Evolutionary conservation across 1,140 invertebrate species (phyloP).

Genomic region (Tetramorium simillimum): DNA sequence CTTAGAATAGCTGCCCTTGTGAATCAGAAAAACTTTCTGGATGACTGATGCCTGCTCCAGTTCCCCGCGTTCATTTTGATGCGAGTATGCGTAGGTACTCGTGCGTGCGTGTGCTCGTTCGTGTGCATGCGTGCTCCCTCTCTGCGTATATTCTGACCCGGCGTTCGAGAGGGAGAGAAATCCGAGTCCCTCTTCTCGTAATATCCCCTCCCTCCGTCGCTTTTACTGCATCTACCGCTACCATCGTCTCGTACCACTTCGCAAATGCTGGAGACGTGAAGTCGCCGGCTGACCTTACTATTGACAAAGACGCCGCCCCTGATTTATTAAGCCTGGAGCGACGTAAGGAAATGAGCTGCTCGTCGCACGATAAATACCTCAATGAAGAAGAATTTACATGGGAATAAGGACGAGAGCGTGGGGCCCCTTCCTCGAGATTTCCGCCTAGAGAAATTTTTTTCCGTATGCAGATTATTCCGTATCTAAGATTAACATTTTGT

Average conservation of each 20-base stretch:
- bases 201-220: neutral
- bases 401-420: constrained; percentile 12
- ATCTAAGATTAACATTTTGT: neutral
- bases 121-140: constrained; percentile 16
- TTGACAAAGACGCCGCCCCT: constrained; percentile 71
- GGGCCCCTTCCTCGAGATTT: neutral
- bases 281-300: constrained; percentile 75
- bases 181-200: neutral
- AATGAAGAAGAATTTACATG: neutral
- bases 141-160: constrained; percentile 1
- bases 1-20: neutral
- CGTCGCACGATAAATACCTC: constrained; percentile 52
- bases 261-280: constrained; percentile 74
- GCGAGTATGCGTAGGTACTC: constrained; percentile 9
- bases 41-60: constrained; percentile 26
- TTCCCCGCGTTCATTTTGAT: neutral
- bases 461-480: too few relatives aligned
- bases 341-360: constrained; percentile 66
- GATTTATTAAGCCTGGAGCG: constrained; percentile 69
- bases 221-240: neutral
- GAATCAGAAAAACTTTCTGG: neutral
- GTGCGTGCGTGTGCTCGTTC: constrained; percentile 14
- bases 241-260: constrained; percentile 71
- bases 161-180: neutral
- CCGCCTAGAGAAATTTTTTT: neutral